Conservation (phyloP, 2,797 vertebrate species). For the Diceros bicornis region DNA sequence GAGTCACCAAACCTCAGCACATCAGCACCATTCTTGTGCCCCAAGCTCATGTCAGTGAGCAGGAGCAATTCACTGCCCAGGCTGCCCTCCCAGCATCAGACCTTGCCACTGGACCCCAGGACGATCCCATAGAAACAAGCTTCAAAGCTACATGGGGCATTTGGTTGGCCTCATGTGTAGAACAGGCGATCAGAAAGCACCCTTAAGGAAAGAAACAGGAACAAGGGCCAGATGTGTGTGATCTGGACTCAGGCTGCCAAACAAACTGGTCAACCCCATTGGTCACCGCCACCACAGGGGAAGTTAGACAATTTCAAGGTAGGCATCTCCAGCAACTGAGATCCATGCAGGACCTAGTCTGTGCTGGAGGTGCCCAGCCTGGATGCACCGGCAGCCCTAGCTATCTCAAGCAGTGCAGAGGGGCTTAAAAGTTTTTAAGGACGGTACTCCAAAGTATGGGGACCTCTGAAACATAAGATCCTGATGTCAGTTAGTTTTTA, state of each 20-base stretch:
- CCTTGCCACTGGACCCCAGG: not conserved
- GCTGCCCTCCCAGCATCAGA: not conserved
- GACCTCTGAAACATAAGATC: not conserved
- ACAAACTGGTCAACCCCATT: not conserved
- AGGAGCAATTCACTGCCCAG: not conserved
- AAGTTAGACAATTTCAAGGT: not conserved
- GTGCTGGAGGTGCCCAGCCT: not conserved
- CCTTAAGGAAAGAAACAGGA: not conserved
- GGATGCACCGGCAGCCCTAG: fast-evolving
- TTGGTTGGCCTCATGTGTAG: no score
- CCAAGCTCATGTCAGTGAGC: not conserved
- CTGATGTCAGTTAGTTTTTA: not conserved
- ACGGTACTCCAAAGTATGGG: not conserved
- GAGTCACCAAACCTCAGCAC: not conserved
- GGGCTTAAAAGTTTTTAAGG: not conserved
- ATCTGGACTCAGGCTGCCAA: not conserved
- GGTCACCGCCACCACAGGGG: no score
- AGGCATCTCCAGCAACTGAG: not conserved
- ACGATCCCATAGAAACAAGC: not conserved
- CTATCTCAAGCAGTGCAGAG: not conserved
- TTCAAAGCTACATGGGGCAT: not conserved
- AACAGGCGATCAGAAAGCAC: not conserved
- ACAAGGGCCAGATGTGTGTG: not conserved
- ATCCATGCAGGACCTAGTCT: not conserved
- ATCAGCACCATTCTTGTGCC: not conserved